phyloP scores from a whole-genome alignment of 2,113 vertebrate genomes.

The Oceanites oceanicus region DNA sequence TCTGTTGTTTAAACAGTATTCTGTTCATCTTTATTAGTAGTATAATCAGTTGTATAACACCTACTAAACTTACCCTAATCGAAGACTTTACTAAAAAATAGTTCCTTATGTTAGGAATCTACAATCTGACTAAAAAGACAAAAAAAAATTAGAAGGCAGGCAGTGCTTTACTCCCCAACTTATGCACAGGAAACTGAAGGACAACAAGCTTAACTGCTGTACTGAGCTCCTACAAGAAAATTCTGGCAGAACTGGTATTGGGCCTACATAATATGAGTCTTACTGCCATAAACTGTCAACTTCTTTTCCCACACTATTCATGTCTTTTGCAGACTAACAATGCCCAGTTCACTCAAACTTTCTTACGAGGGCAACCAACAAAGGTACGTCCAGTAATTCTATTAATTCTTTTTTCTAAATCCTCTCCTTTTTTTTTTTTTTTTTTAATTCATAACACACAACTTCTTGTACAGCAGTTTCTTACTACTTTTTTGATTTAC shows the following conservation, averaged over 20 bases:
- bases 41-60: neutral
- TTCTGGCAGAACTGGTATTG: rapidly evolving
- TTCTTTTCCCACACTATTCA: neutral
- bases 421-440: neutral
- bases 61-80: neutral
- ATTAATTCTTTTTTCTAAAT: neutral
- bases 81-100: neutral
- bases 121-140: neutral
- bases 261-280: neutral
- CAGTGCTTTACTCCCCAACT: neutral
- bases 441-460: neutral
- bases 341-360: neutral
- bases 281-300: neutral
- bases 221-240: neutral
- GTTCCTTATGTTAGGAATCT: neutral
- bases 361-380: neutral
- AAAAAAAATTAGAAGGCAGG: neutral
- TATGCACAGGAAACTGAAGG: neutral
- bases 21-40: neutral
- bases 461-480: neutral
- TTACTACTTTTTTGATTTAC: neutral
- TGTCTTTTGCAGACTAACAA: neutral
- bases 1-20: neutral
- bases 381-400: neutral
- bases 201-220: neutral